Conservation (phyloP, 2,888 invertebrate species). For the Agrochola macilenta region DNA sequence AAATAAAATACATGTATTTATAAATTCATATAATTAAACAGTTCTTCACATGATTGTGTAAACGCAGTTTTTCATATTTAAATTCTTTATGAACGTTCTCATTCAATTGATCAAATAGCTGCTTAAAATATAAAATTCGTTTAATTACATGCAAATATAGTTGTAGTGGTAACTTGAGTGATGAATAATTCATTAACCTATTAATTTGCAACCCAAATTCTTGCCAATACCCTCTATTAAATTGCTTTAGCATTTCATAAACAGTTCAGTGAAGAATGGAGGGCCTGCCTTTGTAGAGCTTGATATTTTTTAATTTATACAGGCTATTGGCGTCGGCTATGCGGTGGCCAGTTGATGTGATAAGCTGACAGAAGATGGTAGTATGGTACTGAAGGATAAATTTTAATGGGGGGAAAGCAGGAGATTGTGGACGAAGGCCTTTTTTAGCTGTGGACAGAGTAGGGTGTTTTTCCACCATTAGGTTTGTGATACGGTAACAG, state of each 20-base stretch:
- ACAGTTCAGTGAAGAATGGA: constrained; percentile 44
- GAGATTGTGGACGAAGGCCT: background rate
- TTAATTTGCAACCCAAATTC: constrained; percentile 68
- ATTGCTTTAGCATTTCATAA: constrained; percentile 44
- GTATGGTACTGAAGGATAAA: background rate
- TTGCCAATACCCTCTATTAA: constrained; percentile 45
- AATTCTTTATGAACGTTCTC: background rate
- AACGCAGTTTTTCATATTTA: background rate
- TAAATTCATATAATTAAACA: no score
- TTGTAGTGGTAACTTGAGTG: constrained; percentile 52
- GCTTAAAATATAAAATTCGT: constrained; percentile 21
- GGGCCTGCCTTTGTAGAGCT: constrained; percentile 13
- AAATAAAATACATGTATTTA: no score
- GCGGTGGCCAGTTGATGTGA: constrained; percentile 3
- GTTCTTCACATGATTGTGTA: background rate
- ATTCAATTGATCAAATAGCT: constrained; percentile 18
- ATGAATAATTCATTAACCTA: constrained; percentile 63
- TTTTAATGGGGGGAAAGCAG: background rate
- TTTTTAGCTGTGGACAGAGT: background rate
- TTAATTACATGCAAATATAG: constrained; percentile 62
- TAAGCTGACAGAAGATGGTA: background rate
- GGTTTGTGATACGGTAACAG: no score
- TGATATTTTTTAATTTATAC: constrained; percentile 39
- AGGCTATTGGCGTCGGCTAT: background rate
- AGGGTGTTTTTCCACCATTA: background rate